These are phyloP conservation scores for Cherax destructor DNA, from an alignment of 1,140 invertebrate genomes.

Conservation along the genomic window DNA sequence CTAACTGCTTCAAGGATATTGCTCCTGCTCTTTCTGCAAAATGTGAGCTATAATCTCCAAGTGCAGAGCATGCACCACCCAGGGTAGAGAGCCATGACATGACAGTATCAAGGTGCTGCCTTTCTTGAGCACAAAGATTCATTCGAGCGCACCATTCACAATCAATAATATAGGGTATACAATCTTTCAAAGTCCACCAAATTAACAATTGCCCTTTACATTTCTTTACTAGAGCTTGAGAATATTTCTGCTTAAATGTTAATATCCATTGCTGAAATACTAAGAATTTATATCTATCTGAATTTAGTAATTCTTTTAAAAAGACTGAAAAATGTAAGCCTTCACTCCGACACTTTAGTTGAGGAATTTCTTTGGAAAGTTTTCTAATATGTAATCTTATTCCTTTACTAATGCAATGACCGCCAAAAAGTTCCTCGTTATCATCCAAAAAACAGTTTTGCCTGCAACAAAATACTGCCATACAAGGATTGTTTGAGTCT, in stretches of 20 bases:
- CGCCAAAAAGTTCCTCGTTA: not conserved
- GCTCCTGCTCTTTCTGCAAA: slow-evolving; percentile 90
- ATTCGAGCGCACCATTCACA: slow-evolving; percentile 45
- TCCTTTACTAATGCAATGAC: not conserved
- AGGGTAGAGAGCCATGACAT: slow-evolving; percentile 97
- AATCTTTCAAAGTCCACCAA: slow-evolving; percentile 18
- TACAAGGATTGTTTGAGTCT: not conserved
- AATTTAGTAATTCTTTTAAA: slow-evolving; percentile 37
- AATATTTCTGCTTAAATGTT: not conserved
- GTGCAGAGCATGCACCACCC: slow-evolving; percentile 93
- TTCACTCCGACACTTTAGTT: slow-evolving; percentile 18
- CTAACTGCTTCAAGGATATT: slow-evolving; percentile 89
- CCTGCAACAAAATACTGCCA: not conserved
- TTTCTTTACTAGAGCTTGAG: not conserved
- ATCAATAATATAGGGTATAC: slow-evolving; percentile 45
- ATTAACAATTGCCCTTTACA: slow-evolving; percentile 11
- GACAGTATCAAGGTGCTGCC: slow-evolving; percentile 86
- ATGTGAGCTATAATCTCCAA: slow-evolving; percentile 88
- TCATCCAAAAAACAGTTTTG: not conserved
- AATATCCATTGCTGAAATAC: slow-evolving; percentile 19
- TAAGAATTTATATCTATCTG: slow-evolving; percentile 20
- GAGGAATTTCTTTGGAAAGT: not conserved
- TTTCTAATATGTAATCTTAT: not conserved
- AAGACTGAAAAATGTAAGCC: slow-evolving; percentile 44
- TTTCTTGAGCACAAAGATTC: slow-evolving; percentile 77